Evolutionary conservation across 2,888 invertebrate species (phyloP), one percentile per base, ranked within the genome.

Genomic region (Caenorhabditis sp.): DNA sequence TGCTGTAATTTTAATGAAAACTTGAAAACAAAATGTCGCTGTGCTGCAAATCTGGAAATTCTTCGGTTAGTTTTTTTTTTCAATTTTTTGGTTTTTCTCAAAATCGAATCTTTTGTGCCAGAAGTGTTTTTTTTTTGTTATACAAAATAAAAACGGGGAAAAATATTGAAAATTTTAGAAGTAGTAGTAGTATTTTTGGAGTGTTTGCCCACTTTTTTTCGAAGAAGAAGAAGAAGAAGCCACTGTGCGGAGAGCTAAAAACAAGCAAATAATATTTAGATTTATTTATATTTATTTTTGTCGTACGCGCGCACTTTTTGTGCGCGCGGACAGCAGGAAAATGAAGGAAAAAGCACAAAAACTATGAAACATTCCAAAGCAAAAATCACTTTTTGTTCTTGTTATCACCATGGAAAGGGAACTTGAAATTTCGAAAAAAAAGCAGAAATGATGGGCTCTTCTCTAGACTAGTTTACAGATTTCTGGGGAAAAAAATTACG

Each of bases 221-320:
- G n/a, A n/a, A n/a, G n/a, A n/a, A n/a, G 43, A 3, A 5, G 43
- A 43, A 43, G 43, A 43, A 43, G 43, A 31, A 31, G 31, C 31
- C 31, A 31, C 43, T 43, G 43, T 17, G 43, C 43, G 36, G 36
- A 17, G 43, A 43, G 43, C 43, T 17, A 43, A 43, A 43, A 43
- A 43, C 43, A 43, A 43, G 43, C 43, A 43, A 43, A 43, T 43
- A 43, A 43, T 43, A 43, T 43, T 43, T 43, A 43, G 43, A 43
- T 43, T 43, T 43, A 17, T 17, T 10, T 43, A 43, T 43, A 43
- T 43, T 43, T 10, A 10, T 43, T 43, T 10, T 43, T 43, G 5
- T 10, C 43, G 43, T 17, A 12, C 12, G 43, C 14, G 14, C 12
- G 43, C 43, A 43, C 43, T 43, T 43, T 43, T 43, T 43, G 14